Conservation (phyloP, 1,140 invertebrate species). For the Pseudomyrmex sp. region DNA sequence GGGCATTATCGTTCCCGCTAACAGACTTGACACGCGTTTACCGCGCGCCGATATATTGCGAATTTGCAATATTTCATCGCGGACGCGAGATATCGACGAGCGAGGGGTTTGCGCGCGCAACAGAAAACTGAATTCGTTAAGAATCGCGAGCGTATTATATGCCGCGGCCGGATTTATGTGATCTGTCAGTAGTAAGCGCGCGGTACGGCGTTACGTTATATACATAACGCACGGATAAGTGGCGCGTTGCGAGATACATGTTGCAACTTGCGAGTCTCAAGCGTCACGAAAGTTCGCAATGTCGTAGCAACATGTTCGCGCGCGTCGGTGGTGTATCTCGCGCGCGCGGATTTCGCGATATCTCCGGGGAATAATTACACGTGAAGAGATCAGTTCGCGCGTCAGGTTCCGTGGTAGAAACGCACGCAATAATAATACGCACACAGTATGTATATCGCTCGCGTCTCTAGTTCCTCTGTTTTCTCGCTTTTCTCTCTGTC, state of each 20-base stretch:
- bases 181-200: constrained; percentile 36
- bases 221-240: constrained; percentile 42
- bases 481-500: neutral
- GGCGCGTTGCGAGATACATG: constrained; percentile 36
- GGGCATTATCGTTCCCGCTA: constrained; percentile 12
- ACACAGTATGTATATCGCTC: neutral
- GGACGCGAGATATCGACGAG: constrained; percentile 23
- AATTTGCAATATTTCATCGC: constrained; percentile 32
- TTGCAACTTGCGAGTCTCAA: constrained; percentile 37
- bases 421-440: neutral
- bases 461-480: too few species aligned
- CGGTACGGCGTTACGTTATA: neutral
- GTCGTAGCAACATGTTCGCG: constrained; percentile 26
- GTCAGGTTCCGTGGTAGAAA: constrained; percentile 14
- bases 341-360: constrained; percentile 7
- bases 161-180: constrained; percentile 36
- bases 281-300: constrained; percentile 48
- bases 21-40: constrained; percentile 7
- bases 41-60: neutral
- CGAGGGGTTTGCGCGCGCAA: neutral
- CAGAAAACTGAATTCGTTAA: constrained; percentile 46
- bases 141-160: constrained; percentile 40
- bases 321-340: neutral
- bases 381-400: constrained; percentile 37
- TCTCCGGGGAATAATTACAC: constrained; percentile 58